Evolutionary conservation across 2,888 invertebrate genomes (phyloP).

Genomic region (Chalcis sispes): DNA sequence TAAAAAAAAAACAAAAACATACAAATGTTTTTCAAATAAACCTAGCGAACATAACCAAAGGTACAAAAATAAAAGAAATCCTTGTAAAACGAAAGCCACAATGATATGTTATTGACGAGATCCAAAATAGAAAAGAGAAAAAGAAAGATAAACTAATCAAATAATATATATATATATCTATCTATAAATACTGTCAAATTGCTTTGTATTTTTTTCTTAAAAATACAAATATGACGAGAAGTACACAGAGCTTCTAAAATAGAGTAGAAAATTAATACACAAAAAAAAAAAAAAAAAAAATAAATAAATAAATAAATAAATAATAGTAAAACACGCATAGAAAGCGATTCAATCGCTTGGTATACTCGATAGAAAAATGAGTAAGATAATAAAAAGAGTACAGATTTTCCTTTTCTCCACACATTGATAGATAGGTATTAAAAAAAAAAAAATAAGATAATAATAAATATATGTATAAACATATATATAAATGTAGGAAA

Average conservation of each 20-base stretch:
- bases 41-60: constrained; percentile 14
- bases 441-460: constrained; percentile 10
- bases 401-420: constrained; percentile 38
- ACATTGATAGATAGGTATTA: too few species aligned
- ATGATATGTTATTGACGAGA: constrained; percentile 55
- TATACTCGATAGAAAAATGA: neutral
- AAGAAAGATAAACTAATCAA: neutral
- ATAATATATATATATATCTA: too few species aligned
- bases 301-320: neutral
- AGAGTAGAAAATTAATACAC: constrained; percentile 1
- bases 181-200: constrained; percentile 58
- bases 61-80: constrained; percentile 41
- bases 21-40: neutral
- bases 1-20: neutral
- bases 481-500: neutral
- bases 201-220: constrained; percentile 37
- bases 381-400: constrained; percentile 5
- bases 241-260: too few species aligned
- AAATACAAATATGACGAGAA: too few species aligned
- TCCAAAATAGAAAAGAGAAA: constrained; percentile 12
- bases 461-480: neutral
- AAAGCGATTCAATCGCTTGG: constrained; percentile 24
- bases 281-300: neutral
- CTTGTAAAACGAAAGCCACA: constrained; percentile 58
- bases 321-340: constrained; percentile 6